phyloP scores from a whole-genome alignment of 30 jellyfish, hydroid and myxozoan species.

The Sanderia malayensis region DNA sequence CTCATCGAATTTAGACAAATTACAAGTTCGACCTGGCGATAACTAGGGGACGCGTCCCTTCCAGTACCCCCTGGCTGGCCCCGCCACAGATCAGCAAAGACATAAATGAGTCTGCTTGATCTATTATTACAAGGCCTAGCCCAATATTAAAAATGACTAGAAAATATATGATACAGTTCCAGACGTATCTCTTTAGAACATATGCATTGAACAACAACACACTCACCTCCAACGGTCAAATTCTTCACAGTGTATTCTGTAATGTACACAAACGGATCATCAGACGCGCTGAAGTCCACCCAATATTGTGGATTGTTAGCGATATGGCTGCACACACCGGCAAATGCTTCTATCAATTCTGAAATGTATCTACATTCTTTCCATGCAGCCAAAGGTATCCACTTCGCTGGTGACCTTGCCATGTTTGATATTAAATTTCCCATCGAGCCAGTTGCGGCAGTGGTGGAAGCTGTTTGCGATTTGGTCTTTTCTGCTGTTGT shows the following conservation, averaged over 20 bases:
- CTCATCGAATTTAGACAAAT: too few species aligned
- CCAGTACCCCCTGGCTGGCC: too few species aligned
- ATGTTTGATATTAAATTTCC: conserved; percentile 33
- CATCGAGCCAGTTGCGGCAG: conserved; percentile 48
- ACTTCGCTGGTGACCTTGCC: conserved; percentile 47
- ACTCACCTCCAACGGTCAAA: not conserved
- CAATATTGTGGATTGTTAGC: conserved; percentile 44
- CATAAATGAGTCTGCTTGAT: too few species aligned
- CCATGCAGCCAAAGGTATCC: conserved; percentile 62
- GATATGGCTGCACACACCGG: conserved; percentile 63
- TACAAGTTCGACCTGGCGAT: too few species aligned
- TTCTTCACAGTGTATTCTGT: not conserved
- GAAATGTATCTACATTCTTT: conserved; percentile 41
- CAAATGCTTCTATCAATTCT: conserved; percentile 25
- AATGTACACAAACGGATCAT: conserved; percentile 45
- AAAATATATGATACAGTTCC: too few species aligned
- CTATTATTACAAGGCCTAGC: too few species aligned
- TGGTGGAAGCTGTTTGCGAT: too few species aligned
- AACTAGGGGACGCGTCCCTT: too few species aligned
- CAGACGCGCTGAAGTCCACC: conserved; percentile 27
- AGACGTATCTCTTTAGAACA: too few species aligned
- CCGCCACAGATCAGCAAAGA: too few species aligned
- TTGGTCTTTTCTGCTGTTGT: too few species aligned
- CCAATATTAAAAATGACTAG: too few species aligned
- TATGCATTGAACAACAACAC: not conserved